phyloP scores from a whole-genome alignment of 1,140 invertebrate species.

The Neodiprion fabricii region DNA sequence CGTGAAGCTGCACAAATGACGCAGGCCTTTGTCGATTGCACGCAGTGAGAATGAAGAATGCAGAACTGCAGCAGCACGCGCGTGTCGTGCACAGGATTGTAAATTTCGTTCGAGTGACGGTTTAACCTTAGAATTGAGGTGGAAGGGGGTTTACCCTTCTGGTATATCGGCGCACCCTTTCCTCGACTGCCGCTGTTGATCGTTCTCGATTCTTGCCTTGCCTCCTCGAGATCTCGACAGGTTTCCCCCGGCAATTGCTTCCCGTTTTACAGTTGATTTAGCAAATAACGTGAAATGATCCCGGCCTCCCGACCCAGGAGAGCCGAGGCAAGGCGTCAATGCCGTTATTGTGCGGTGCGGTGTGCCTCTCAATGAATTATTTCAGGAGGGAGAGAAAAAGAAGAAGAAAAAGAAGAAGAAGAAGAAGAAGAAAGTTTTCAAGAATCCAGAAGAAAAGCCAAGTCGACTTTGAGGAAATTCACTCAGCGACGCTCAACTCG shows the following conservation, averaged over 20 bases:
- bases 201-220: conserved; percentile 11
- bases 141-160: background rate
- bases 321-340: background rate
- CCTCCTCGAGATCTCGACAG: background rate
- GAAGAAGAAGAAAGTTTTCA: conserved; percentile 15
- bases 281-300: conserved; percentile 40
- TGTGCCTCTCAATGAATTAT: conserved; percentile 40
- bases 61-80: background rate
- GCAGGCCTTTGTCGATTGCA: too few species aligned
- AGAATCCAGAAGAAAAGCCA: conserved; percentile 1
- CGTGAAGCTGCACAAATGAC: too few species aligned
- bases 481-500: background rate
- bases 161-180: background rate
- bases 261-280: conserved; percentile 47
- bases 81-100: background rate
- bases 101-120: background rate
- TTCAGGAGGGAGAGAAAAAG: conserved; percentile 17
- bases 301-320: conserved; percentile 11
- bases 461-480: conserved; percentile 11
- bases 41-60: too few species aligned
- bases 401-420: background rate
- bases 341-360: background rate
- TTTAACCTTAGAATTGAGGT: background rate
- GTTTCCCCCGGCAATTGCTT: conserved; percentile 41
- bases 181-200: conserved; percentile 9